Percentiles rank a stretch among this genome's conserved stretches.
These are phyloP conservation scores for Tenebrio molitor DNA, from an alignment of 1,140 invertebrate genomes.

Conservation along the genomic window DNA sequence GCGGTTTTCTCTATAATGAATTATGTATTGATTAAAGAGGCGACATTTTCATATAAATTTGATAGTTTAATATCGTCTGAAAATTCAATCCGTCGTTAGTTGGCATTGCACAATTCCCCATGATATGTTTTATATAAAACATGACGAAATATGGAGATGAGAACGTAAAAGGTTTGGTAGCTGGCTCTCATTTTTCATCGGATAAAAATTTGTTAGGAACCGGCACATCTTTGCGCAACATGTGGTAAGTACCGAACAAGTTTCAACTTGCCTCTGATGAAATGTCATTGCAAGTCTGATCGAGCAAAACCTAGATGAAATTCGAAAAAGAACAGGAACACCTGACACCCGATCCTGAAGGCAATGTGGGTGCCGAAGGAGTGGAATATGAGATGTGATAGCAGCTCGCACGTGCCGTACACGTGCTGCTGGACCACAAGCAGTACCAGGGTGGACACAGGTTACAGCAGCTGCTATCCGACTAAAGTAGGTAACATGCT, in stretches of 20 bases:
- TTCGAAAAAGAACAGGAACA: not conserved
- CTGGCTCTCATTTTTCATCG: conserved; percentile 20
- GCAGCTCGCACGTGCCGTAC: conserved; percentile 53
- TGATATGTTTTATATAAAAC: conserved; percentile 7
- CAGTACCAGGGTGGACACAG: conserved; percentile 56
- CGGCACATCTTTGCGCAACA: conserved; percentile 22
- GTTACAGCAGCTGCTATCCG: conserved; percentile 59
- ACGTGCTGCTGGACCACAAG: conserved; percentile 52
- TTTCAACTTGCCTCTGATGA: conserved; percentile 20
- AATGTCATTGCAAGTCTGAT: not conserved
- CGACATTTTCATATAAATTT: conserved; percentile 15
- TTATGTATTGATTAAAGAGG: conserved; percentile 30
- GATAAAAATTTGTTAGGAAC: conserved; percentile 10
- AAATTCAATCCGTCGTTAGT: conserved; percentile 26
- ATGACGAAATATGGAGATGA: conserved; percentile 32
- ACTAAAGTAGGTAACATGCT: conserved; percentile 60
- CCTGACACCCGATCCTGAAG: conserved; percentile 13
- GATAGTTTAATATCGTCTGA: conserved; percentile 28
- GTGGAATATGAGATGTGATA: conserved; percentile 38
- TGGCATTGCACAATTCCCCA: conserved; percentile 11
- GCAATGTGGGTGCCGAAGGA: conserved; percentile 21
- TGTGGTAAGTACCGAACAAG: conserved; percentile 23
- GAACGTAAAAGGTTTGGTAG: conserved; percentile 24
- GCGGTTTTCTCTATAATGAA: conserved; percentile 13
- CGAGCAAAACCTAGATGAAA: not conserved